Conservation (phyloP, 2,797 vertebrate species). For the Todus mexicanus region DNA sequence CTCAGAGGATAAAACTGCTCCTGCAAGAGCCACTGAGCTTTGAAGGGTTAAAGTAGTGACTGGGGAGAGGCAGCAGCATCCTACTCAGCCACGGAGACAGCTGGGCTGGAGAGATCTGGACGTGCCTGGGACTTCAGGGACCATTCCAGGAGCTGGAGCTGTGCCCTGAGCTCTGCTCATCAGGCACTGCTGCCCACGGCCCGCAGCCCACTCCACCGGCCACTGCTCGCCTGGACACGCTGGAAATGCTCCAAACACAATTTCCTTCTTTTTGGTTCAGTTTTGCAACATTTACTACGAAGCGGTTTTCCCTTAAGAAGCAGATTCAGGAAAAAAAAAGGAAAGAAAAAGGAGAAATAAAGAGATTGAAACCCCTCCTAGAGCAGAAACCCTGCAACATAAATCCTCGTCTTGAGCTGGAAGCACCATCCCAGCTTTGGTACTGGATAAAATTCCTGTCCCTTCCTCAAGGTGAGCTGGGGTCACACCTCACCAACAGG, state of each 20-base stretch:
- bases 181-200: not conserved
- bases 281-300: not conserved
- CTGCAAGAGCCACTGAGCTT: not conserved
- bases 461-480: not conserved
- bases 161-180: not conserved
- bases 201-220: not conserved
- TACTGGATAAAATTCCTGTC: not conserved
- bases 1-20: not conserved
- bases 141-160: not conserved
- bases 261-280: not conserved
- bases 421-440: not conserved
- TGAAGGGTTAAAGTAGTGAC: not conserved
- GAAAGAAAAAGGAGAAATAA: too few species aligned
- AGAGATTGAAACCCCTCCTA: not conserved
- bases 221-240: not conserved
- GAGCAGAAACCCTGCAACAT: not conserved
- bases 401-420: not conserved
- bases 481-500: not conserved
- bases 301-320: not conserved
- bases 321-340: too few species aligned
- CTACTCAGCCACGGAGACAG: not conserved
- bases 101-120: not conserved
- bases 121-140: not conserved
- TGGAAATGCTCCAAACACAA: not conserved
- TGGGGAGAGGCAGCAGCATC: not conserved